Percentiles rank a stretch among this genome's conserved stretches.
Conservation (phyloP, 2,113 vertebrate species). For the Barnardius zonarius region DNA sequence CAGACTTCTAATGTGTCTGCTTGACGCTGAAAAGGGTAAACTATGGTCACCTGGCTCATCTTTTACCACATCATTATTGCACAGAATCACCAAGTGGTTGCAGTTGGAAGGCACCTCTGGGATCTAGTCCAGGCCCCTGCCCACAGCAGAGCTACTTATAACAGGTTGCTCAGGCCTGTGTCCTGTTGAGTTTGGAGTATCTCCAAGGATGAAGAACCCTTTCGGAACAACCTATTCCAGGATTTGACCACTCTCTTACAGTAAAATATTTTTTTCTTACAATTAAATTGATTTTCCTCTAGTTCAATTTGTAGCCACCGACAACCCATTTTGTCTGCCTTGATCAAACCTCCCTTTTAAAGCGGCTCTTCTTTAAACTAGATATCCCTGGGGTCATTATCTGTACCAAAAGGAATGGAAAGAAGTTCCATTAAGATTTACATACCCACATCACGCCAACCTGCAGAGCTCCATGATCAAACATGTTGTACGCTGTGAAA, state of each 20-base stretch:
- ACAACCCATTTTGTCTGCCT: neutral
- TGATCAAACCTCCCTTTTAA: constrained; percentile 5
- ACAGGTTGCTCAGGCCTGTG: neutral
- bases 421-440: neutral
- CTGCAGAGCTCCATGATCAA: neutral
- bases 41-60: neutral
- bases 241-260: neutral
- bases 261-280: neutral
- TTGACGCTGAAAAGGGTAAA: neutral
- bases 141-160: neutral
- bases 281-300: neutral
- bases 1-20: neutral
- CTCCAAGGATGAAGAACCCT: neutral
- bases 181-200: neutral
- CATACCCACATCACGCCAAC: neutral
- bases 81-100: neutral
- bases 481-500: neutral
- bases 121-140: neutral
- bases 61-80: neutral
- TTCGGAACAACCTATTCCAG: neutral
- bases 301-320: neutral
- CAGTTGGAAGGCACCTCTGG: neutral
- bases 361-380: constrained; percentile 5
- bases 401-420: neutral
- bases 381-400: neutral